phyloP scores from a whole-genome alignment of 2,113 vertebrate species.

The Colinus virginianus region DNA sequence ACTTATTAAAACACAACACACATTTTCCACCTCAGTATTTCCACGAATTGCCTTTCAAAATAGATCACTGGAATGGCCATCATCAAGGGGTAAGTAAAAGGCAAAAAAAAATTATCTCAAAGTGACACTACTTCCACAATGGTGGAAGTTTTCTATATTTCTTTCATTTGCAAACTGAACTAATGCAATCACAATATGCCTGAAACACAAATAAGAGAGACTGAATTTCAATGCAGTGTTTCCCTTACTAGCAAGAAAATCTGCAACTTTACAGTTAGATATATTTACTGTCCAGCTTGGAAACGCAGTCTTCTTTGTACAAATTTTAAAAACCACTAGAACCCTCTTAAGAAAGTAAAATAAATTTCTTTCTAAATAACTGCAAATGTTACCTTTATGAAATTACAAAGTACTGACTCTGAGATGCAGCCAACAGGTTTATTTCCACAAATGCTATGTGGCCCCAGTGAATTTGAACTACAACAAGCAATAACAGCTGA shows the following conservation, averaged over 20 bases:
- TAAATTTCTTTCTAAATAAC: background rate
- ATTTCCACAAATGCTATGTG: background rate
- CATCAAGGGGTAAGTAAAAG: constrained; percentile 9
- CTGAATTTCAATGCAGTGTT: background rate
- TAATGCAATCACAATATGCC: background rate
- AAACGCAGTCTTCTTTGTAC: background rate
- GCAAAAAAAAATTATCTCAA: background rate
- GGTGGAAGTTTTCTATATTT: background rate
- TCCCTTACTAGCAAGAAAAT: background rate
- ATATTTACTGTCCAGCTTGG: background rate
- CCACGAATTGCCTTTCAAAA: constrained; percentile 34
- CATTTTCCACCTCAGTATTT: constrained; percentile 36
- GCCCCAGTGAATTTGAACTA: background rate
- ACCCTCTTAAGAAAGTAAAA: background rate
- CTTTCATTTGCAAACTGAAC: constrained; percentile 1
- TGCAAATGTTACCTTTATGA: background rate
- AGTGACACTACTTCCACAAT: background rate
- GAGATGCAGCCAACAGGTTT: background rate
- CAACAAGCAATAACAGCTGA: background rate
- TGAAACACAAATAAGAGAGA: background rate
- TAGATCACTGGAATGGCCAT: background rate
- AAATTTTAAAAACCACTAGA: background rate
- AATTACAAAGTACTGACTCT: background rate
- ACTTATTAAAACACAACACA: constrained; percentile 9
- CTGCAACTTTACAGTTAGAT: background rate